phyloP scores from a whole-genome alignment of 2,113 vertebrate genomes.

The Melospiza georgiana region DNA sequence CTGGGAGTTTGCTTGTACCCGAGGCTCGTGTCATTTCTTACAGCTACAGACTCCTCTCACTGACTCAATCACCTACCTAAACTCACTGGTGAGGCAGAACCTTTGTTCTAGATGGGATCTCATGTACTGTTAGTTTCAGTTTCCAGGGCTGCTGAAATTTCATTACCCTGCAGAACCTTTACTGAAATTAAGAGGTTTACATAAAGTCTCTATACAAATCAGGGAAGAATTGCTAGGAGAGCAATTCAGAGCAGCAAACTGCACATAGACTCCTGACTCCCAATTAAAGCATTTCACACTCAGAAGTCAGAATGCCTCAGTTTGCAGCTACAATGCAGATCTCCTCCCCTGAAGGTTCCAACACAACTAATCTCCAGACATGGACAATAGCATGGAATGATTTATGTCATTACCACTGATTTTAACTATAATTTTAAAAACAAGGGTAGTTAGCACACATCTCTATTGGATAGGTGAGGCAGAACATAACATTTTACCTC shows the following conservation, averaged over 20 bases:
- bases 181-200: not conserved
- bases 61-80: not conserved
- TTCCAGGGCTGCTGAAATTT: not conserved
- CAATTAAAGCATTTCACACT: not conserved
- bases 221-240: not conserved
- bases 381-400: not conserved
- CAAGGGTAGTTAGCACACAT: not conserved
- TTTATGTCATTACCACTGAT: not conserved
- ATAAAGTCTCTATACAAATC: not conserved
- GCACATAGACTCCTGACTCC: not conserved
- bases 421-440: not conserved
- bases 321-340: not conserved
- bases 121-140: not conserved
- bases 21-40: not conserved
- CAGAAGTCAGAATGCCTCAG: not conserved
- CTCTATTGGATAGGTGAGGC: not conserved
- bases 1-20: not conserved
- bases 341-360: not conserved
- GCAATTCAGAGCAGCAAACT: not conserved
- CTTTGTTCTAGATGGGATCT: not conserved
- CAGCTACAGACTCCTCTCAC: not conserved
- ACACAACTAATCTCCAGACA: not conserved
- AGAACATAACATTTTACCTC: not conserved
- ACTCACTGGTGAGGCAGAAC: not conserved
- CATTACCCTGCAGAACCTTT: not conserved